A percentile compares a stretch with the other conserved stretches of the same genome.
Evolutionary conservation across 2,888 invertebrate species (phyloP).

Genomic region (Ochropleura plecta): DNA sequence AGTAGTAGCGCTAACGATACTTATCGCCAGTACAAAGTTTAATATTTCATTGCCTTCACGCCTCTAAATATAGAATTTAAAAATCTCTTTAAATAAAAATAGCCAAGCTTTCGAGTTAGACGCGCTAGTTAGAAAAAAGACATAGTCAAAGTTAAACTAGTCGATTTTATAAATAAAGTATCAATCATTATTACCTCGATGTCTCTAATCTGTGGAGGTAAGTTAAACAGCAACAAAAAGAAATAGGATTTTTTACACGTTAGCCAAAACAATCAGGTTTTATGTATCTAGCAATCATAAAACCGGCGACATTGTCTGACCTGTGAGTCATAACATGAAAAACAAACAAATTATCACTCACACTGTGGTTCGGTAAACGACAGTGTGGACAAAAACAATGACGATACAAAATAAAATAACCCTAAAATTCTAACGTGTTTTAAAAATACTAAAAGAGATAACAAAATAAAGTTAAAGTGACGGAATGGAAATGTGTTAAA

Average conservation of each 20-base stretch:
- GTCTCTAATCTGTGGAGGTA: conserved; percentile 89
- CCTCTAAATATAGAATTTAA: conserved; percentile 79
- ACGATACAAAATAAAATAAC: conserved; percentile 5
- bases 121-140: conserved; percentile 80
- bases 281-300: conserved; percentile 49
- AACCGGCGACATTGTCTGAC: conserved; percentile 61
- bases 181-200: conserved; percentile 74
- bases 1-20: conserved; percentile 81
- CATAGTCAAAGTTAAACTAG: conserved; percentile 67
- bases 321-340: conserved; percentile 62
- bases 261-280: conserved; percentile 59
- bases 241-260: conserved; percentile 63
- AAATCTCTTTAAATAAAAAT: conserved; percentile 66
- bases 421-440: not conserved
- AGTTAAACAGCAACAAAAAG: conserved; percentile 68
- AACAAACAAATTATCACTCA: conserved; percentile 50
- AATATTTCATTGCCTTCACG: conserved; percentile 87
- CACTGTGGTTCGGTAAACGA: conserved; percentile 25
- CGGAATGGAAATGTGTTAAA: conserved; percentile 62
- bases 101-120: conserved; percentile 82
- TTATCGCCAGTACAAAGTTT: conserved; percentile 89
- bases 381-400: conserved; percentile 28
- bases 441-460: conserved; percentile 33
- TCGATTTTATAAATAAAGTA: conserved; percentile 69
- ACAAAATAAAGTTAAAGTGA: conserved; percentile 47